Conservation (phyloP, 2,113 vertebrate genomes). For the Mastomys coucha region DNA sequence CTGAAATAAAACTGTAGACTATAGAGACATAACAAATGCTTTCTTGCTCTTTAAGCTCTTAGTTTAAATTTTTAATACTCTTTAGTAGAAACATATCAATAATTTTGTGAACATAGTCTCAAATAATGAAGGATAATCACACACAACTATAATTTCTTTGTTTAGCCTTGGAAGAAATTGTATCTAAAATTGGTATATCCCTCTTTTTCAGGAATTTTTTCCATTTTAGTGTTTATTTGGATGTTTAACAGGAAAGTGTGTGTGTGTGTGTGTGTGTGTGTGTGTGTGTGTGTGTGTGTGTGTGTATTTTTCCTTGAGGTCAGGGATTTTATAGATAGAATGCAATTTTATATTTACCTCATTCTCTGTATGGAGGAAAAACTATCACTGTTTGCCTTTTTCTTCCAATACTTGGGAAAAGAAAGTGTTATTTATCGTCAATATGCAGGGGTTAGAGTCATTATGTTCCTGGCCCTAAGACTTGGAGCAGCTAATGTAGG, state of each 20-base stretch:
- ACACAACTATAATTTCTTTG: not conserved
- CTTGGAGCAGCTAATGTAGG: conserved; percentile 5
- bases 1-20: too few species aligned
- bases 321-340: conserved; percentile 20
- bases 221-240: not conserved
- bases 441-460: not conserved
- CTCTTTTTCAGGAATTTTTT: conserved; percentile 69
- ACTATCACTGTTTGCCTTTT: not conserved
- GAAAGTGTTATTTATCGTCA: not conserved
- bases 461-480: not conserved
- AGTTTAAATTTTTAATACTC: not conserved
- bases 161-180: conserved; percentile 39
- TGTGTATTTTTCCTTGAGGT: not conserved
- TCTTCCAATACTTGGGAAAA: not conserved
- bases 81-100: conserved; percentile 31
- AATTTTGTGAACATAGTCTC: conserved; percentile 13
- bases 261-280: not conserved
- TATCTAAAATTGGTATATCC: conserved; percentile 47
- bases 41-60: not conserved
- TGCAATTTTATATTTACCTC: not conserved
- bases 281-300: not conserved
- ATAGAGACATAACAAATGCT: not conserved
- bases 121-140: not conserved
- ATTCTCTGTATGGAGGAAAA: conserved; percentile 12
- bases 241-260: not conserved